These are phyloP conservation scores for Heliconius eleuchia DNA, from an alignment of 1,140 invertebrate genomes.

Conservation along the genomic window DNA sequence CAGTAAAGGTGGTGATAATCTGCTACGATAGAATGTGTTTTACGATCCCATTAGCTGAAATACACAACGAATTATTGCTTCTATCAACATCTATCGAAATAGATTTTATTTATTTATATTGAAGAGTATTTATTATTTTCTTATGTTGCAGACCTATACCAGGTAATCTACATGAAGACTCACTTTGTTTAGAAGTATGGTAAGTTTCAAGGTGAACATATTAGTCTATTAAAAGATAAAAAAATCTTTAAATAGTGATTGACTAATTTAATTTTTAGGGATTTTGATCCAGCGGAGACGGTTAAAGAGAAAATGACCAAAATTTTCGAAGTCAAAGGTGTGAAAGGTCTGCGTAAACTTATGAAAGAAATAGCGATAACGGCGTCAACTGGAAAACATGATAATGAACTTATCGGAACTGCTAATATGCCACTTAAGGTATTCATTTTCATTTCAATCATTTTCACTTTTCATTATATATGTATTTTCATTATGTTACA, in stretches of 20 bases:
- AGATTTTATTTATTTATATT: conserved; percentile 16
- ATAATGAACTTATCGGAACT: conserved; percentile 97
- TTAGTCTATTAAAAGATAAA: background rate
- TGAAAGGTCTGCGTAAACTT: conserved; percentile 90
- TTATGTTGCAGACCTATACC: conserved; percentile 83
- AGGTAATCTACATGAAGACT: conserved; percentile 84
- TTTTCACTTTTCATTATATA: background rate
- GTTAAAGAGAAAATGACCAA: conserved; percentile 93
- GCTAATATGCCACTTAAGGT: conserved; percentile 93
- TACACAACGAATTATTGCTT: background rate
- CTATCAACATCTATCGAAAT: background rate
- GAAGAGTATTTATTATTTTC: conserved; percentile 22
- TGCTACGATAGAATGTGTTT: conserved; percentile 6
- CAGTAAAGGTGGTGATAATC: background rate
- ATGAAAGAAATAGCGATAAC: conserved; percentile 98
- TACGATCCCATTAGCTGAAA: conserved; percentile 5
- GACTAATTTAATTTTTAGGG: conserved; percentile 81
- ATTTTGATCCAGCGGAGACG: conserved; percentile 94
- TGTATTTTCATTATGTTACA: too few species aligned
- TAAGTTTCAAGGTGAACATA: conserved; percentile 60
- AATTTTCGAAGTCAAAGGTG: conserved; percentile 91
- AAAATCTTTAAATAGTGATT: background rate
- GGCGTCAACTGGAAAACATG: conserved; percentile 94
- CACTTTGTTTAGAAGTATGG: conserved; percentile 88
- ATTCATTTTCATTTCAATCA: conserved; percentile 26